Evolutionary conservation across 1,140 invertebrate species (phyloP), one percentile per base, ranked within the genome.

Genomic region (Tetramorium parvispinum): DNA sequence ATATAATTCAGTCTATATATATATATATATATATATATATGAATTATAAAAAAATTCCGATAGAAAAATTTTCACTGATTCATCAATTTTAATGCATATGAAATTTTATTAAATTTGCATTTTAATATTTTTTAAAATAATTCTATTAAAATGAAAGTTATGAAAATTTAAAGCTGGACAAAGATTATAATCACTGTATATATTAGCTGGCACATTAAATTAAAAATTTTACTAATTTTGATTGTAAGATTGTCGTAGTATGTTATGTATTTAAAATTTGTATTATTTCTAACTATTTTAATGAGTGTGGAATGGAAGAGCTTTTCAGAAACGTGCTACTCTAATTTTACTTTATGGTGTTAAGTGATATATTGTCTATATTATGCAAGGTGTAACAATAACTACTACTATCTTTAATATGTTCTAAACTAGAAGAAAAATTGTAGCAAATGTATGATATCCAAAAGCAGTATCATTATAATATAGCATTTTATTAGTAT

Each of bases 261-360:
- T 32, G 10, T 27, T 37, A n/a, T 8, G 1, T 11, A 55, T 43
- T 76, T 57, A 59, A 59, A 43, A 4, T 43, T 24, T 21, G n/a
- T 27, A 40, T 43, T 83, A 46, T 13, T 53, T 59, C 16, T 76
- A 8, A 55, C 18, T 2, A 65, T 79, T 32, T 68, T 81, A 18
- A 68, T 53, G 3, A 68, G 11, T 61, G 8, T 66, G 43, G 4
- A 4, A 32, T 66, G 27, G 16, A 13, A 53, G 7, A 68, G 13
- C 21, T 43, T 76, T 75, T 57, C 18, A 76, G 49, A 55, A 21
- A 85, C 21, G 32, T 76, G 8, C 13, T 37, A 51, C 1, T 66
- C 4, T 51, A 73, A 73, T 43, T 46, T 66, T 70, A 11, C 5
- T 11, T 66, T 57, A 70, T 13, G 10, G 2, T 55, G 49, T 37